Base-by-base conservation (phyloP, 2,113 vertebrate species). In the Mastomys natalensis region DNA sequence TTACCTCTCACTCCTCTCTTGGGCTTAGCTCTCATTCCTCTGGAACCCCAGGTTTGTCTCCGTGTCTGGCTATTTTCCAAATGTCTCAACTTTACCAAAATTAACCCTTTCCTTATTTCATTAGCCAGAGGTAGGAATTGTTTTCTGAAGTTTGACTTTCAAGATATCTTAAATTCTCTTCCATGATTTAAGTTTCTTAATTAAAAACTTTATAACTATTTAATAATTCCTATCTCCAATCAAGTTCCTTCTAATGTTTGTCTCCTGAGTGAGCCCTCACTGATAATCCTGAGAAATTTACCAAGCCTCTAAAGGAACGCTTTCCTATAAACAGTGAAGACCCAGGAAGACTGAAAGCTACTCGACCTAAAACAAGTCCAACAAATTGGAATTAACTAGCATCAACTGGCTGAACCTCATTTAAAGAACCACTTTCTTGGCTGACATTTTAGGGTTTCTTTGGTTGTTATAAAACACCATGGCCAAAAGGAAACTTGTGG, bases 381-480 rank as follows among this genome's bases (percentile, higher is more conserved):
- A 64, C 40, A 94, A 95, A 66, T 80, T 92, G 82, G 93, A 82
- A 96, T 94, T 95, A 34, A 87, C 19, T 5, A 74, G 73, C 58
- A 87, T 76, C 89, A 82, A 80, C 62, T 89, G 81, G 89, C 96
- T 94, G 93, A 96, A 81, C 7, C 5, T 95, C 34, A 82, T 43
- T 87, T 29, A 12, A 66, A 31, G 26, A 66, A 29, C 26, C 51
- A 53, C 91, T 97, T 82, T 73, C n/a, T 87, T 58, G 48, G 34
- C n/a, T 55, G 43, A 26, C 37, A 40, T 37, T 16, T 37, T 70
- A 70, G n/a, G 19, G 37, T 73, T 40, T 73, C 70, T 73, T 8
- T 73, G 37, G 37, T 19, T 40, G 17, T 73, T n/a, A 73, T 73
- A 73, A 73, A 73, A 73, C 37, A n/a, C 37, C 70, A 40, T 73